A percentile compares a stretch with the other conserved stretches of the same genome.
These are phyloP conservation scores for Gonioctena quinquepunctata DNA, from an alignment of 1,140 invertebrate genomes.

Conservation along the genomic window DNA sequence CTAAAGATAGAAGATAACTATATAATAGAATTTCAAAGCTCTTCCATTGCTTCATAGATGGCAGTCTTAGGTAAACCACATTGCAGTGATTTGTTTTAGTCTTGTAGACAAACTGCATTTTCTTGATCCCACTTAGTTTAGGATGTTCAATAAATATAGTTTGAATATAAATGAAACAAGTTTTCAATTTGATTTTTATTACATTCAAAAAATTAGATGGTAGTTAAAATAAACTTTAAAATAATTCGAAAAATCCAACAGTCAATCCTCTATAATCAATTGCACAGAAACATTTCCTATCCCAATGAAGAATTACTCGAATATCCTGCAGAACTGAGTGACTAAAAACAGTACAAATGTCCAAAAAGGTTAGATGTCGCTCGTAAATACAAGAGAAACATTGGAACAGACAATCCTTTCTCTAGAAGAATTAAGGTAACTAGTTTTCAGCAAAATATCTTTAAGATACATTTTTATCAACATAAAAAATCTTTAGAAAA, in stretches of 20 bases:
- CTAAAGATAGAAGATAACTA: no score
- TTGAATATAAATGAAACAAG: no score
- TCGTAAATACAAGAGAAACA: no score
- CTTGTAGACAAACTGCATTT: no score
- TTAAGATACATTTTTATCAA: background rate
- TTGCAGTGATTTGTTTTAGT: no score
- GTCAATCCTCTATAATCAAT: background rate
- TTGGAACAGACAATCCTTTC: background rate
- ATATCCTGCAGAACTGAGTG: background rate
- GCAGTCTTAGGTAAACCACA: no score
- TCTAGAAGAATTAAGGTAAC: background rate
- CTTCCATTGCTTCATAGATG: no score
- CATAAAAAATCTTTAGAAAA: background rate
- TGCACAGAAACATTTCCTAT: background rate
- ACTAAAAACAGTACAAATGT: background rate
- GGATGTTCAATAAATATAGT: no score
- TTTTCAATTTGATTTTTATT: background rate
- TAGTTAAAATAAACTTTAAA: background rate
- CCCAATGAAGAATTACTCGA: background rate
- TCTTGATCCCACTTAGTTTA: no score
- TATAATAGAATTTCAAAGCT: no score
- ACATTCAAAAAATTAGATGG: background rate
- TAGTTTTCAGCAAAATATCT: background rate
- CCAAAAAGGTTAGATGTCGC: background rate
- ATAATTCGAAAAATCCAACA: background rate